Base-by-base conservation (phyloP, 2,888 invertebrate species). In the Argyresthia albistria region DNA sequence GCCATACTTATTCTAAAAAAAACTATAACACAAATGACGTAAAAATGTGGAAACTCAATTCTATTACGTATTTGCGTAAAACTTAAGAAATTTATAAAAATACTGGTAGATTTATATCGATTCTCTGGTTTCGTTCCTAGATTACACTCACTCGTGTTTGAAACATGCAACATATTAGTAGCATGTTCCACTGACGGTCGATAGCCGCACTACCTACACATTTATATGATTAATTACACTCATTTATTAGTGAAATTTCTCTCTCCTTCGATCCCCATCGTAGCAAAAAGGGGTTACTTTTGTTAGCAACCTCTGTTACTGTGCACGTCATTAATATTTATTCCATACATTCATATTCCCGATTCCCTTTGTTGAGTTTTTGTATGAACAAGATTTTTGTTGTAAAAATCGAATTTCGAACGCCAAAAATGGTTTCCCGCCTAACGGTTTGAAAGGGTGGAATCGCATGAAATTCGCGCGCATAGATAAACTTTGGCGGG, bases 181-280 rank as follows among this genome's bases (percentile, higher is more conserved):
- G n/a, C 39, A 39, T 39, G 39, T 39, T 39, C 10, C 39, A 8
- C 39, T 50, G 43, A 12, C 43, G 16, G 42, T n/a, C 43, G 15
- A n/a, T n/a, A 42, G 12, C 50, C 50, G 42, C 50, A 39, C 50
- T 43, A 43, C 12, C 43, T 42, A 43, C 51, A 43, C 75, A 78
- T 75, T 70, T 72, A 63, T 70, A 73, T 83, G 86, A 84, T 86
- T 86, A 86, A 86, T 86, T 80, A 77, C 74, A 73, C 71, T 73
- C 82, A 86, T 84, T 83, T 86, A 86, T 86, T 84, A 86, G 79
- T 79, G 70, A 77, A 81, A 80, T 79, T 69, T 51, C 49, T 37
- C 51, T 70, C 67, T 65, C 65, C 62, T 65, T 66, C 70, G 66
- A 70, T 72, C 67, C 64, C 67, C 65, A 63, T 59, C 64, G 76